Evolutionary conservation across 2,113 vertebrate genomes (phyloP).

Genomic region (Ornithorhynchus anatinus): DNA sequence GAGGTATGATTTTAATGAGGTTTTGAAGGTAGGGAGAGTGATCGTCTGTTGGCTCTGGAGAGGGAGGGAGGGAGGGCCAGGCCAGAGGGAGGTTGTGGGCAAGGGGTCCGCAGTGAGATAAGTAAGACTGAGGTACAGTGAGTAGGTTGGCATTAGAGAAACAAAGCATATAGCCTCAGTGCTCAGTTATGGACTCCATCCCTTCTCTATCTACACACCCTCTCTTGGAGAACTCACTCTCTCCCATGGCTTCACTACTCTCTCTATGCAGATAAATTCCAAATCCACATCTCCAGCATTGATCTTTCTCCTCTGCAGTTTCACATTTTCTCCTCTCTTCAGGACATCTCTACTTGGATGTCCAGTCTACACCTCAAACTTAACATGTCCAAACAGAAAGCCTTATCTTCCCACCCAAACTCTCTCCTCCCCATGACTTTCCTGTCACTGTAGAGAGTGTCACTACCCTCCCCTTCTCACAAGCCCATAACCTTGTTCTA

Average conservation of each 20-base stretch:
- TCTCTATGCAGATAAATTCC: fast-evolving
- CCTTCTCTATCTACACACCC: background rate
- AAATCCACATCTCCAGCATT: too few species aligned
- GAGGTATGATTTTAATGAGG: too few species aligned
- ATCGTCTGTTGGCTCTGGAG: too few species aligned
- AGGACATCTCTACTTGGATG: background rate
- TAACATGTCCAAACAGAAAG: background rate
- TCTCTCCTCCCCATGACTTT: background rate
- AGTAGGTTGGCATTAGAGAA: too few species aligned
- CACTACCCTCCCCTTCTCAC: fast-evolving
- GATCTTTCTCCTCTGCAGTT: background rate
- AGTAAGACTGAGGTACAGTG: too few species aligned
- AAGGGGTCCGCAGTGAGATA: too few species aligned
- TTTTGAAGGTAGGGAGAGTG: too few species aligned
- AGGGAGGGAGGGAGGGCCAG: too few species aligned
- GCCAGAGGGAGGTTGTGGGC: too few species aligned
- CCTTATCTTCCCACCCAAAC: background rate
- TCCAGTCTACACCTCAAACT: background rate
- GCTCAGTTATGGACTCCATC: too few species aligned
- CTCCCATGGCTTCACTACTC: too few species aligned
- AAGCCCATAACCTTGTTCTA: background rate
- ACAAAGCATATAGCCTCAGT: too few species aligned
- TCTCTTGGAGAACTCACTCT: background rate
- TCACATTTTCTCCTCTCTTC: background rate
- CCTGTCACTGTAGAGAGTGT: fast-evolving